Conservation (phyloP, 2,113 vertebrate species). For the Pseudolaguvia tuberculata region DNA sequence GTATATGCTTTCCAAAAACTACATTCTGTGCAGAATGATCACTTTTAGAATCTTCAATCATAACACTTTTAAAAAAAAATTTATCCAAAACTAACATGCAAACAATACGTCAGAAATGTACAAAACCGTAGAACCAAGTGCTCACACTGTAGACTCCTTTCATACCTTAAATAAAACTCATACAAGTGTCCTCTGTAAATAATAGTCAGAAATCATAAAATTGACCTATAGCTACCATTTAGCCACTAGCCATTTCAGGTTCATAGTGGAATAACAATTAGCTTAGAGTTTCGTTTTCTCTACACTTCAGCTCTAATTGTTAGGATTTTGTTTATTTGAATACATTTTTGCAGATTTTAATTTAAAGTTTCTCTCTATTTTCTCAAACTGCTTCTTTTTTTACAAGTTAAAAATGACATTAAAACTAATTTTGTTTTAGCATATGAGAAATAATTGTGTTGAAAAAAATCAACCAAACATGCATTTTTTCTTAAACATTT, state of each 20-base stretch:
- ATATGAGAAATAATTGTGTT: too few relatives aligned
- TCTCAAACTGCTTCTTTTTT: too few relatives aligned
- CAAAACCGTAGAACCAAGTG: too few relatives aligned
- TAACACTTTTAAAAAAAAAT: not conserved
- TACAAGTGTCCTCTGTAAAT: not conserved
- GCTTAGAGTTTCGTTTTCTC: too few relatives aligned
- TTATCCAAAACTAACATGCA: not conserved
- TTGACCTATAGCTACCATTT: too few relatives aligned
- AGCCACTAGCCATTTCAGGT: not conserved
- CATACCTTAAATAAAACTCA: not conserved
- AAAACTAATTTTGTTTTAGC: too few relatives aligned
- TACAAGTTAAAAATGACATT: too few relatives aligned
- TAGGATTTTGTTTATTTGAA: not conserved
- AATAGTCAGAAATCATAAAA: too few relatives aligned
- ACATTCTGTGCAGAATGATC: constrained; percentile 14
- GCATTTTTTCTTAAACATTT: too few relatives aligned
- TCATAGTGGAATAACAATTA: not conserved
- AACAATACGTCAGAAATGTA: not conserved
- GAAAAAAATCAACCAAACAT: too few relatives aligned
- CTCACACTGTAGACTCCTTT: not conserved
- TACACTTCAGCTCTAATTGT: not conserved
- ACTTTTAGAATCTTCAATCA: constrained; percentile 26
- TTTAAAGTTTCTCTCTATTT: too few relatives aligned
- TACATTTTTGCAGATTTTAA: too few relatives aligned
- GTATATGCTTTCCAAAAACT: constrained; percentile 33